A percentile compares a stretch with the other conserved stretches of the same genome.
These are phyloP conservation scores for Gryllus bimaculatus DNA, from an alignment of 1,140 invertebrate genomes.

Conservation along the genomic window DNA sequence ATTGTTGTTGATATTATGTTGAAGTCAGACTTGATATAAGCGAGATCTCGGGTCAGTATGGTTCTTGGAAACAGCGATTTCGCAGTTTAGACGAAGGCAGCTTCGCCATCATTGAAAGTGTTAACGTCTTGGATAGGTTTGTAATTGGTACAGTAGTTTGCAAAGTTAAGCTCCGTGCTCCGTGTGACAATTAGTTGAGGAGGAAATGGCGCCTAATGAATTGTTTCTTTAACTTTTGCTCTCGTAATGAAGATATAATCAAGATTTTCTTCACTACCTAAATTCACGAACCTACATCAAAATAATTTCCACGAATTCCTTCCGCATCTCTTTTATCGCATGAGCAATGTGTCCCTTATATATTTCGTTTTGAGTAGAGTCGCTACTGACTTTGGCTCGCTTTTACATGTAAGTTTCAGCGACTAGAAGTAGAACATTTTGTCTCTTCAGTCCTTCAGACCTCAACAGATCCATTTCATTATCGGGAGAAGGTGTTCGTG, in stretches of 20 bases:
- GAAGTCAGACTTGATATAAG: conserved; percentile 6
- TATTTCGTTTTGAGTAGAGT: too few species aligned
- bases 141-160: conserved; percentile 26
- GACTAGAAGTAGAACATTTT: too few species aligned
- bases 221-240: conserved; percentile 28
- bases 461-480: too few species aligned
- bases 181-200: conserved; percentile 33
- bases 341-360: too few species aligned
- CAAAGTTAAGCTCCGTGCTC: conserved; percentile 34
- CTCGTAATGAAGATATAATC: not conserved
- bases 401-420: too few species aligned
- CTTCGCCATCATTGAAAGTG: conserved; percentile 1
- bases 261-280: not conserved
- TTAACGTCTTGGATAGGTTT: conserved; percentile 4
- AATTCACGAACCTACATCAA: not conserved
- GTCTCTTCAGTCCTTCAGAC: too few species aligned
- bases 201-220: conserved; percentile 30
- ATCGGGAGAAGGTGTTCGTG: too few species aligned
- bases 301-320: too few species aligned
- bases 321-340: too few species aligned
- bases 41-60: not conserved
- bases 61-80: not conserved
- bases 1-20: not conserved
- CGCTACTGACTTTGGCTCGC: too few species aligned
- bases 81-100: not conserved